These are phyloP conservation scores for Martes martes DNA, from an alignment of 2,113 vertebrate genomes.

Conservation along the genomic window DNA sequence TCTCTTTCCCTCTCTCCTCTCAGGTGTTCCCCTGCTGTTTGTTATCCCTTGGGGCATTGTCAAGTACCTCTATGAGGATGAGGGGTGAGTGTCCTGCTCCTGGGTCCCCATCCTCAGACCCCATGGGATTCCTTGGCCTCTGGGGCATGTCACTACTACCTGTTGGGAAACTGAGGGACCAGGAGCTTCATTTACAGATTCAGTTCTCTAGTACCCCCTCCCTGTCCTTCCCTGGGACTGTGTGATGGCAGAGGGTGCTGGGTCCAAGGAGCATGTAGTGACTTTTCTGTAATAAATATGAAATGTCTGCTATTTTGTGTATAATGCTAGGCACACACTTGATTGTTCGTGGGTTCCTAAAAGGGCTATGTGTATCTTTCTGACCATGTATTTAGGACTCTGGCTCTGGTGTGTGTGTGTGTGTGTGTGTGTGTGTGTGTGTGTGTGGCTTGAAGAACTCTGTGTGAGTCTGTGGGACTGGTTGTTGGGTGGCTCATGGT, in stretches of 20 bases:
- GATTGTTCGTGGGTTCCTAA: not conserved
- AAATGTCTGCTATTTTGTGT: not conserved
- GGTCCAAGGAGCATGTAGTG: not conserved
- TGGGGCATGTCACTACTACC: not conserved
- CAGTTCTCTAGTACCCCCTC: not conserved
- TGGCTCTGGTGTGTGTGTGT: not conserved
- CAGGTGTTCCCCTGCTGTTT: constrained; percentile 90
- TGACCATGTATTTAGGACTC: not conserved
- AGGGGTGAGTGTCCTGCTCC: constrained; percentile 83
- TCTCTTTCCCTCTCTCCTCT: constrained; percentile 70
- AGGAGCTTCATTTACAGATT: not conserved
- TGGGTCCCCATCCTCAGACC: constrained; percentile 20
- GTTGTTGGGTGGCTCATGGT: not conserved
- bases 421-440: not conserved
- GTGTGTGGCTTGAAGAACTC: not conserved
- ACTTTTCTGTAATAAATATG: not conserved
- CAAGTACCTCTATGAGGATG: constrained; percentile 91
- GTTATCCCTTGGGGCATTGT: constrained; percentile 90
- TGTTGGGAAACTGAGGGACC: not conserved
- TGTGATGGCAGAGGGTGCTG: too few relatives aligned
- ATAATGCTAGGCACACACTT: not conserved
- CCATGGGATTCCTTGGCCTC: not conserved
- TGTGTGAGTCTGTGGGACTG: not conserved
- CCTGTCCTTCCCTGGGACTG: not conserved
- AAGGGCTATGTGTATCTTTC: not conserved